Evolutionary conservation across 2,888 invertebrate species (phyloP).

Genomic region (Macaria liturata): DNA sequence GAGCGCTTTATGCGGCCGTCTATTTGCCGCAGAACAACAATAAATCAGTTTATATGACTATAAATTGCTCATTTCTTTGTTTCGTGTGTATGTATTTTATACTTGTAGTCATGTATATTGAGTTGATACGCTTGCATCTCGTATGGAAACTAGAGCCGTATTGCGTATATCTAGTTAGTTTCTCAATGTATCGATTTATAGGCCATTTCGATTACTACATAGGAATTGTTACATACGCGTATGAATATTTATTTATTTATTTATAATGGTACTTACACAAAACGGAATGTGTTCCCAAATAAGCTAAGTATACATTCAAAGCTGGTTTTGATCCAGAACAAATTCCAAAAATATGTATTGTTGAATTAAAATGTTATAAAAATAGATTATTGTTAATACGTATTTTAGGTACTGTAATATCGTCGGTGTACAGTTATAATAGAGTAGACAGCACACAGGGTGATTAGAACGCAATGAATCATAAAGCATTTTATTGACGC

Average conservation of each 20-base stretch:
- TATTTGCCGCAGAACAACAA: background rate
- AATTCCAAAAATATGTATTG: too few relatives aligned
- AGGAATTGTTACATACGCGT: constrained; percentile 5
- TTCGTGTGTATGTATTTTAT: background rate
- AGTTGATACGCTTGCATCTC: constrained; percentile 5
- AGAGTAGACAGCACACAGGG: background rate
- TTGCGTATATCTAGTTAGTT: constrained; percentile 8
- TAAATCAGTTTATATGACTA: background rate
- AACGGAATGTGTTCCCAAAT: too few relatives aligned
- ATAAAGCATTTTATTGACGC: constrained; percentile 48
- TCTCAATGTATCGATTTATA: constrained; percentile 16
- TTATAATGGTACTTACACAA: too few relatives aligned
- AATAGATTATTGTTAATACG: too few relatives aligned
- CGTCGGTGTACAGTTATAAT: background rate
- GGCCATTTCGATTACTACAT: constrained; percentile 12
- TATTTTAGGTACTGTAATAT: too few relatives aligned
- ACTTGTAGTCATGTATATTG: background rate
- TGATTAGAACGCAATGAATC: constrained; percentile 48
- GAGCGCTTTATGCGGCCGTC: constrained; percentile 2
- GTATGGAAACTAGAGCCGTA: constrained; percentile 22
- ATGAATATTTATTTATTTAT: too few relatives aligned
- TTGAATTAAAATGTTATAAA: too few relatives aligned
- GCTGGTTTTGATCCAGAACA: too few relatives aligned
- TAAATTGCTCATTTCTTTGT: background rate
- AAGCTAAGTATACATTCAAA: too few relatives aligned